Percentiles rank a stretch among this genome's conserved stretches.
Evolutionary conservation across 1,140 invertebrate species (phyloP).

Genomic region (Drosophila hydei): DNA sequence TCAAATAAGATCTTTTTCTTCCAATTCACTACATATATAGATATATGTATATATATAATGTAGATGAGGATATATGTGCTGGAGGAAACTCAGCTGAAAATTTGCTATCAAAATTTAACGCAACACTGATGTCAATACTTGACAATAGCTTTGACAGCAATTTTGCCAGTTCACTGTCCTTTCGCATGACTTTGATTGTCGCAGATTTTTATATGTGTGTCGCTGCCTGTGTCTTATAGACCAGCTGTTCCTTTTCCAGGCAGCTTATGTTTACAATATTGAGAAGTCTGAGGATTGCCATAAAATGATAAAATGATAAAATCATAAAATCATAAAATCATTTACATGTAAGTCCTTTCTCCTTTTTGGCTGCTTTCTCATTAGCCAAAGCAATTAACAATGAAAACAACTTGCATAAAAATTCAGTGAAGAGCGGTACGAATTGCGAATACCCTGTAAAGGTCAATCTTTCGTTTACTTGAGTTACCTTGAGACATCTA

Average conservation of each 20-base stretch:
- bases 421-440: not conserved
- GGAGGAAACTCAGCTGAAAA: too few species aligned
- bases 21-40: too few species aligned
- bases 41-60: too few species aligned
- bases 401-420: conserved; percentile 6
- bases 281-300: not conserved
- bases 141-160: not conserved
- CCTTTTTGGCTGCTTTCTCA: not conserved
- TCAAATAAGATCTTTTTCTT: too few species aligned
- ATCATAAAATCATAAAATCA: conserved; percentile 45
- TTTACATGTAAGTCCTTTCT: conserved; percentile 41
- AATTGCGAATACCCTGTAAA: conserved; percentile 3
- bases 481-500: too few species aligned
- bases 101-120: too few species aligned
- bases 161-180: conserved; percentile 4
- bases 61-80: too few species aligned
- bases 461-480: too few species aligned
- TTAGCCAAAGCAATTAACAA: conserved; percentile 35
- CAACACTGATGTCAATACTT: not conserved
- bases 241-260: conserved; percentile 18
- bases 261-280: conserved; percentile 15
- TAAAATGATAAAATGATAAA: conserved; percentile 12
- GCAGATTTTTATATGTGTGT: not conserved
- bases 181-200: not conserved
- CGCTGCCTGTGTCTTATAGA: not conserved